Evolutionary conservation across 2,888 invertebrate genomes (phyloP).

Genomic region (Euplagia quadripunctaria): DNA sequence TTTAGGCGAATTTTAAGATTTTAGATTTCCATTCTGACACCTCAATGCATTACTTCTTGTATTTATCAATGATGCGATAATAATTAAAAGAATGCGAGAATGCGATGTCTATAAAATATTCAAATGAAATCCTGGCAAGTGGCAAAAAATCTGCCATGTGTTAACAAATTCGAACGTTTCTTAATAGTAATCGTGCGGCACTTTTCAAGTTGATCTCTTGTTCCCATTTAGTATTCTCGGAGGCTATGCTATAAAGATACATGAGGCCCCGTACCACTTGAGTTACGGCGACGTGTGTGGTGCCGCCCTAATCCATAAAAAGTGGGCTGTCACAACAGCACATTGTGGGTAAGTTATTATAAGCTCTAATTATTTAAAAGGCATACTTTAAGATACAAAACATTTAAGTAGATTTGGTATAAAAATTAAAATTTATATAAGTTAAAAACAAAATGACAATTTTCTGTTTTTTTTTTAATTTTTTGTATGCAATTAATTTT

Average conservation of each 20-base stretch:
- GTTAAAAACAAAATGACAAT: neutral
- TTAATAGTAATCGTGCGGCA: neutral
- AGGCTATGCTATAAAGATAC: slow-evolving; percentile 66
- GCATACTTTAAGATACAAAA: neutral
- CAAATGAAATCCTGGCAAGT: neutral
- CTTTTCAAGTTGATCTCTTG: neutral
- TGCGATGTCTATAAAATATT: too few relatives aligned
- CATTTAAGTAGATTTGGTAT: neutral
- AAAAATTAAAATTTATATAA: neutral
- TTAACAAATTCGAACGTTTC: neutral
- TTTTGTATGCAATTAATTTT: too few relatives aligned
- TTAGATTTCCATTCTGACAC: too few relatives aligned
- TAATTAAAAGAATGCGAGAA: neutral
- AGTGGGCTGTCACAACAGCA: slow-evolving; percentile 74
- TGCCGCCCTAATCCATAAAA: slow-evolving; percentile 66
- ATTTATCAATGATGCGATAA: too few relatives aligned
- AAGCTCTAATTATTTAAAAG: too few relatives aligned
- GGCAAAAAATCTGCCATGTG: neutral
- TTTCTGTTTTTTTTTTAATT: too few relatives aligned
- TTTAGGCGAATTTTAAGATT: too few relatives aligned
- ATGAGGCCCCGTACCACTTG: slow-evolving; percentile 70
- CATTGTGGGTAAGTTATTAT: slow-evolving; percentile 73
- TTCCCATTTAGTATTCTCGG: slow-evolving; percentile 66
- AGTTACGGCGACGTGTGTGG: slow-evolving; percentile 77
- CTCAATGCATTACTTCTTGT: too few relatives aligned